These are phyloP conservation scores for Brachystomella parvula DNA, from an alignment of 1,140 invertebrate genomes.

Conservation along the genomic window DNA sequence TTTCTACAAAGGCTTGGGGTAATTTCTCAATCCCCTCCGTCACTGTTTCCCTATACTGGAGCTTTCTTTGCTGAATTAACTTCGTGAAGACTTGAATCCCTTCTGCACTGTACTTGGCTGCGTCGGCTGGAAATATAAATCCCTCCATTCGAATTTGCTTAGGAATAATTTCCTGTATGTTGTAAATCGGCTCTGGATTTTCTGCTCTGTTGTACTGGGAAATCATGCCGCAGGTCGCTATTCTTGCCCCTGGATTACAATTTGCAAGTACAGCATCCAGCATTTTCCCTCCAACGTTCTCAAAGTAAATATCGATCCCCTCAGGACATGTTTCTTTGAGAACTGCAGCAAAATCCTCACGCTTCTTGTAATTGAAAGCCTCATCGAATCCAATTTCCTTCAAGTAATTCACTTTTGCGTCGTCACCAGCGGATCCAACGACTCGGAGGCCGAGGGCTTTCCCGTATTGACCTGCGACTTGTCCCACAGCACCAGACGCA, in stretches of 20 bases:
- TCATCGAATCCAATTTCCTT: slow-evolving; percentile 13
- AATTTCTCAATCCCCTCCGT: slow-evolving; percentile 57
- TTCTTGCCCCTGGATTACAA: neutral
- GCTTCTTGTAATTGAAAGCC: slow-evolving; percentile 16
- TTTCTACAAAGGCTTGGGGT: slow-evolving; percentile 52
- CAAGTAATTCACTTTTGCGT: slow-evolving; percentile 15
- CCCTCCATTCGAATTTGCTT: slow-evolving; percentile 10
- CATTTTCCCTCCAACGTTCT: slow-evolving; percentile 11
- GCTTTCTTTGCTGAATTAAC: slow-evolving; percentile 45
- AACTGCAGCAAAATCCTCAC: neutral
- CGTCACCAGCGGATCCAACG: slow-evolving; percentile 12
- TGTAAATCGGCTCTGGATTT: neutral
- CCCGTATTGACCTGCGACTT: slow-evolving; percentile 16
- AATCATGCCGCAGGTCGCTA: slow-evolving; percentile 9
- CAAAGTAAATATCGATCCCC: slow-evolving; percentile 16
- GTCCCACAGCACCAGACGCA: slow-evolving; percentile 17
- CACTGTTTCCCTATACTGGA: slow-evolving; percentile 53
- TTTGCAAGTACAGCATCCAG: slow-evolving; percentile 1
- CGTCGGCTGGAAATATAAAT: neutral
- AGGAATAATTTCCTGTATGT: neutral
- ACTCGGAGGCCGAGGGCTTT: slow-evolving; percentile 13
- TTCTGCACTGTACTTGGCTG: neutral
- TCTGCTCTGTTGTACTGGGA: slow-evolving; percentile 4
- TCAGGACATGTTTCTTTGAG: slow-evolving; percentile 14
- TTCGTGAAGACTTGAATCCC: neutral